phyloP scores from a whole-genome alignment of 92 coral and sea anemone species.

The Epizoanthus scotinus region DNA sequence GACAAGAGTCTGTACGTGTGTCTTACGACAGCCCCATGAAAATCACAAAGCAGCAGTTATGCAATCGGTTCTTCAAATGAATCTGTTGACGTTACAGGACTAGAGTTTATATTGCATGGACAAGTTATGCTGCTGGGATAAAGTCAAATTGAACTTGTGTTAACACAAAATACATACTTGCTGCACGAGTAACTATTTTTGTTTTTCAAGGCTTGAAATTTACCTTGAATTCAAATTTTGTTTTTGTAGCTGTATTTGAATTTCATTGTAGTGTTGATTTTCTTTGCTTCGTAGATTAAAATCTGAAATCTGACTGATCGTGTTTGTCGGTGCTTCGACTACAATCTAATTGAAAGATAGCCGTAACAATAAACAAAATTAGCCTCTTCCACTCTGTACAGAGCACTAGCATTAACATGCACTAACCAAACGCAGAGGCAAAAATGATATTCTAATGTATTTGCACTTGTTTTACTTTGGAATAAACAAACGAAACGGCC shows the following conservation, averaged over 20 bases:
- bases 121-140: not conserved
- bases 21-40: conserved; percentile 29
- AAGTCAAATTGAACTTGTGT: not conserved
- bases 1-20: conserved; percentile 13
- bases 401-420: too few relatives aligned
- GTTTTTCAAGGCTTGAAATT: not conserved
- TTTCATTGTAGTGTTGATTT: not conserved
- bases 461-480: too few relatives aligned
- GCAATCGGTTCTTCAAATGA: conserved; percentile 21
- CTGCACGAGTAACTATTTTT: not conserved
- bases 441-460: too few relatives aligned
- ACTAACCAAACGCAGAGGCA: too few relatives aligned
- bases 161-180: not conserved
- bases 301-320: too few relatives aligned
- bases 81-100: not conserved
- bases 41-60: conserved; percentile 23
- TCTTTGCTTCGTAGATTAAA: too few relatives aligned
- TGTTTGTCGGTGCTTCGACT: too few relatives aligned
- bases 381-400: too few relatives aligned
- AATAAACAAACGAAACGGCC: too few relatives aligned
- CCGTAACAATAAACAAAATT: too few relatives aligned
- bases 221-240: not conserved
- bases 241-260: conserved; percentile 31
- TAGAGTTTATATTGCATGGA: not conserved
- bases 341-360: too few relatives aligned